Percentiles rank a stretch among this genome's conserved stretches.
phyloP scores from a whole-genome alignment of 92 coral and sea anemone genomes.

The Phenganax marumi region DNA sequence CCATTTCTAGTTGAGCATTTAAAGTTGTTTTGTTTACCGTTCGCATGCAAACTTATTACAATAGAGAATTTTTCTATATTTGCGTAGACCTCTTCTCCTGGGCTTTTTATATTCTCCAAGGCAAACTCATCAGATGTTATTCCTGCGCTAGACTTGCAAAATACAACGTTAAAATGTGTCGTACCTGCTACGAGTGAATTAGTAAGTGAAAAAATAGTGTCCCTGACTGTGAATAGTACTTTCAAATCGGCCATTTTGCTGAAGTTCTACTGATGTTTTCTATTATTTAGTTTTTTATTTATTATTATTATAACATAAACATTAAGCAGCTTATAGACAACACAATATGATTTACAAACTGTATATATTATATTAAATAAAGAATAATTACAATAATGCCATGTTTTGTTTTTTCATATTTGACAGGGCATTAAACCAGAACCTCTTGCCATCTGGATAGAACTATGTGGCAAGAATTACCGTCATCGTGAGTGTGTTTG shows the following conservation, averaged over 20 bases:
- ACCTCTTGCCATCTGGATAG: slow-evolving; percentile 30
- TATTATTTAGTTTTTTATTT: no score
- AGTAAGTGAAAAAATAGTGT: background rate
- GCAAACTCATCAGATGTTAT: slow-evolving; percentile 19
- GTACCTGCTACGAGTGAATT: slow-evolving; percentile 21
- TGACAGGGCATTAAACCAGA: slow-evolving; percentile 19
- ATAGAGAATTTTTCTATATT: background rate
- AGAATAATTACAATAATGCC: no score
- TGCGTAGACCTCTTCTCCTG: slow-evolving; percentile 14
- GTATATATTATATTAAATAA: no score
- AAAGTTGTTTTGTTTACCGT: no score
- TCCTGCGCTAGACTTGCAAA: slow-evolving; percentile 7
- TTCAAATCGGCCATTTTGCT: background rate
- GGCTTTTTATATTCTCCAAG: slow-evolving; percentile 26
- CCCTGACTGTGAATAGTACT: background rate
- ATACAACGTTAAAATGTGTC: slow-evolving; percentile 27
- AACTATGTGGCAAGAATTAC: slow-evolving; percentile 23
- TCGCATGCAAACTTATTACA: background rate
- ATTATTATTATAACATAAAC: no score
- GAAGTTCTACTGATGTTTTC: background rate
- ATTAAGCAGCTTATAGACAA: no score
- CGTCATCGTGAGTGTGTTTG: background rate
- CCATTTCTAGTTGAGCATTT: no score
- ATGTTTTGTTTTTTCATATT: background rate
- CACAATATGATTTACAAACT: no score